Percentiles rank a stretch among this genome's conserved stretches.
Evolutionary conservation across 2,797 vertebrate genomes (phyloP).

Genomic region (Cercopithecus mitis): DNA sequence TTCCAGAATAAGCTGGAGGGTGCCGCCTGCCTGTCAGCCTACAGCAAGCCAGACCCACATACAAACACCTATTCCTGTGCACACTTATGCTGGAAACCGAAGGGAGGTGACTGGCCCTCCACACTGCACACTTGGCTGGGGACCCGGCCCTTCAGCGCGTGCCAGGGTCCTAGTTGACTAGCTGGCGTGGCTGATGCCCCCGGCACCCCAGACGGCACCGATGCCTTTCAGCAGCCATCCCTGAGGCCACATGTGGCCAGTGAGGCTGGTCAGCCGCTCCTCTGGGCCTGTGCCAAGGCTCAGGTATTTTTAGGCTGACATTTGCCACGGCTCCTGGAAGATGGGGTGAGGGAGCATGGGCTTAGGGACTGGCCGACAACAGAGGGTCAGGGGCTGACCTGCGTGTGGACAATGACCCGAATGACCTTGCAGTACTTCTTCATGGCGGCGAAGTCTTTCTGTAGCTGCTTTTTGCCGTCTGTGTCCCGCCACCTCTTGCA

Average conservation of each 20-base stretch:
- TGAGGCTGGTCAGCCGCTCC: fast-evolving
- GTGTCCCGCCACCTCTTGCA: slow-evolving; percentile 94
- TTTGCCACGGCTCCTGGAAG: slow-evolving; percentile 84
- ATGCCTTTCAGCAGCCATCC: not conserved
- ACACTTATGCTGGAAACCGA: not conserved
- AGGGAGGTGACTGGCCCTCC: not conserved
- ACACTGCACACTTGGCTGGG: not conserved
- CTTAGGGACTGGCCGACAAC: too few relatives aligned
- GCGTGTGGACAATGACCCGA: slow-evolving; percentile 93
- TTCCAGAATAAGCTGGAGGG: not conserved
- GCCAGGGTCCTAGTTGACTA: not conserved
- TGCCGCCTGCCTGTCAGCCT: not conserved
- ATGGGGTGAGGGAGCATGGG: slow-evolving; percentile 14
- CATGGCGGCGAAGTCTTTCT: slow-evolving; percentile 93
- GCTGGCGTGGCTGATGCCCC: not conserved
- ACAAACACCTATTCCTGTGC: not conserved
- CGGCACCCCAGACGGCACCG: fast-evolving
- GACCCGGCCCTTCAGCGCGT: not conserved
- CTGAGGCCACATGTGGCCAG: not conserved
- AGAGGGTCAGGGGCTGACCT: slow-evolving; percentile 85
- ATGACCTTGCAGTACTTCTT: slow-evolving; percentile 96
- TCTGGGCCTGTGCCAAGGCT: not conserved
- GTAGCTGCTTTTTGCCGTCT: slow-evolving; percentile 91
- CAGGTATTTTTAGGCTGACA: slow-evolving; percentile 86
- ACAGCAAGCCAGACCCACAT: not conserved